phyloP scores from a whole-genome alignment of 2,113 vertebrate genomes.

The Paramisgurnus dabryanus region DNA sequence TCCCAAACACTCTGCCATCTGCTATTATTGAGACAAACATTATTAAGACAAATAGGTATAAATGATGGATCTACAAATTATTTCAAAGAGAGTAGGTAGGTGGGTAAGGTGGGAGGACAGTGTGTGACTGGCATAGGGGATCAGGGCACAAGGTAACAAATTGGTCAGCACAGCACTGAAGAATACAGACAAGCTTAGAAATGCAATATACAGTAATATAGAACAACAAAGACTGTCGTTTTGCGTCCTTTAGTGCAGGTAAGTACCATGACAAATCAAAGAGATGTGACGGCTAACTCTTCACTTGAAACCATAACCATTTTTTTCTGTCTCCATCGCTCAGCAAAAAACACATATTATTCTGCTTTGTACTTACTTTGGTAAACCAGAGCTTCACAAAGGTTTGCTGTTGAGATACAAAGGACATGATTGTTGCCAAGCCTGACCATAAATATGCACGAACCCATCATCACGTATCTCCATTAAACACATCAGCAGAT shows the following conservation, averaged over 20 bases:
- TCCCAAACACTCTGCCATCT: neutral
- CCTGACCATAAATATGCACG: constrained; percentile 29
- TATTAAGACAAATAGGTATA: no score
- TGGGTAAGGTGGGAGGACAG: constrained; percentile 47
- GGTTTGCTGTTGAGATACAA: constrained; percentile 30
- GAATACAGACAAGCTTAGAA: no score
- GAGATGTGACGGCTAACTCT: neutral
- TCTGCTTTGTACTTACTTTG: neutral
- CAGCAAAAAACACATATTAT: neutral
- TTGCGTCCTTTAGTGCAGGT: constrained; percentile 14
- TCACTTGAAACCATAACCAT: constrained; percentile 10
- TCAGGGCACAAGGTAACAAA: constrained; percentile 77
- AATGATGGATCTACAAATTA: neutral
- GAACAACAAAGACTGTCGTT: constrained; percentile 1
- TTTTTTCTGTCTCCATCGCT: neutral
- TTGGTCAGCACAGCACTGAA: constrained; percentile 54
- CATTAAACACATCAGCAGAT: constrained; percentile 18
- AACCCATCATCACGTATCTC: neutral
- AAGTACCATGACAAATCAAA: constrained; percentile 3
- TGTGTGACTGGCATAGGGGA: constrained; percentile 51
- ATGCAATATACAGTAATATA: neutral
- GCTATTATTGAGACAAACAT: no score
- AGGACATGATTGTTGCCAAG: constrained; percentile 11
- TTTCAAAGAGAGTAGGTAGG: neutral
- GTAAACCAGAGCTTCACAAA: constrained; percentile 11